Evolutionary conservation across 2,888 invertebrate genomes (phyloP).

Genomic region (Ferrisia virgata): DNA sequence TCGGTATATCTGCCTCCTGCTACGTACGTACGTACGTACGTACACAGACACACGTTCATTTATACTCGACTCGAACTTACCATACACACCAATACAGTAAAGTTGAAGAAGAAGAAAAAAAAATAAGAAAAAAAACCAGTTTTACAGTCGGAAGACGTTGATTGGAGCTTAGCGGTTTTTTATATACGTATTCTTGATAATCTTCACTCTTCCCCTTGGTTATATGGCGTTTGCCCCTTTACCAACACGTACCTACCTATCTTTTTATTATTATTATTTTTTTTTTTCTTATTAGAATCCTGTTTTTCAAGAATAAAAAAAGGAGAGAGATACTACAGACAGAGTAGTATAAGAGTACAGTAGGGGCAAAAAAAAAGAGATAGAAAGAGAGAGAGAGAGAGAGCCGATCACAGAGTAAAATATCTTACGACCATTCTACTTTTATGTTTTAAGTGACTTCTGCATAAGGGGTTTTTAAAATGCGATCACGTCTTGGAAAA

Average conservation of each 20-base stretch:
- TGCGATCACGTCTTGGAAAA: conserved; percentile 21
- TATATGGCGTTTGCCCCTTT: background rate
- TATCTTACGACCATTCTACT: conserved; percentile 25
- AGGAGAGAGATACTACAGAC: background rate
- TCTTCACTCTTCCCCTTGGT: background rate
- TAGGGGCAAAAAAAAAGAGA: background rate
- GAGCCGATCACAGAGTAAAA: background rate
- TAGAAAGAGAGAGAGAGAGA: background rate
- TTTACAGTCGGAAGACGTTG: conserved; percentile 11
- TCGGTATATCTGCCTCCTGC: background rate
- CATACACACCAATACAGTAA: background rate
- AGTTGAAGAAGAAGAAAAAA: no score
- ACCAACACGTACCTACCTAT: background rate
- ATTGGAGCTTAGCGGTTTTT: conserved; percentile 10
- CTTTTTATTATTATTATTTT: background rate
- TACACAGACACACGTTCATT: background rate
- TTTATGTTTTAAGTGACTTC: conserved; percentile 25
- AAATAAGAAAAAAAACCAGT: background rate
- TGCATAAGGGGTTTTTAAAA: conserved; percentile 31
- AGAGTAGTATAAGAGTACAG: background rate
- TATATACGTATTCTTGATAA: background rate
- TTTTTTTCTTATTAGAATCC: conserved; percentile 19
- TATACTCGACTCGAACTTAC: background rate
- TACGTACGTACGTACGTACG: background rate
- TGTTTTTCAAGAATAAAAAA: conserved; percentile 1